Conservation (phyloP, 2,888 invertebrate genomes). For the Seira ritae region DNA sequence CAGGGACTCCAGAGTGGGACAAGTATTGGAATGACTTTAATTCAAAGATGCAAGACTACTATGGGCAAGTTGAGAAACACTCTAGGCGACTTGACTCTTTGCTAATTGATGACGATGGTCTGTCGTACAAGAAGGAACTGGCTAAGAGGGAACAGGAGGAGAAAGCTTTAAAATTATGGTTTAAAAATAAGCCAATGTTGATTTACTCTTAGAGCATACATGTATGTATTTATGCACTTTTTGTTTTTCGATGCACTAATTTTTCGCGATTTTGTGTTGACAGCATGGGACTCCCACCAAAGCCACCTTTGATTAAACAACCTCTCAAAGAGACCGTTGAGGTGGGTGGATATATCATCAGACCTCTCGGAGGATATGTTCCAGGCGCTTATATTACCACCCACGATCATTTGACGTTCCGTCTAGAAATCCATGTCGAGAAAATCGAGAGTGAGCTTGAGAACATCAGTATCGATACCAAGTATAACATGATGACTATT, state of each 20-base stretch:
- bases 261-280: too few relatives aligned
- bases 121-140: conserved; percentile 7
- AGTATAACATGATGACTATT: conserved; percentile 41
- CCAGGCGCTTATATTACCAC: conserved; percentile 15
- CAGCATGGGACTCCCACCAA: conserved; percentile 40
- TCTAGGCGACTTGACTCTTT: conserved; percentile 37
- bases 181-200: too few relatives aligned
- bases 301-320: conserved; percentile 36
- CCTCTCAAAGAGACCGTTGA: conserved; percentile 28
- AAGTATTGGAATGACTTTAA: conserved; percentile 43
- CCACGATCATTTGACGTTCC: conserved; percentile 32
- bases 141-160: conserved; percentile 29
- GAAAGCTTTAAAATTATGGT: conserved; percentile 32
- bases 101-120: conserved; percentile 37
- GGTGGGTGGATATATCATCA: conserved; percentile 39
- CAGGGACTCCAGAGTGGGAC: conserved; percentile 39
- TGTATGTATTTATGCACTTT: too few relatives aligned
- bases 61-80: conserved; percentile 26
- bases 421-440: conserved; percentile 32
- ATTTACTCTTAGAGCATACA: too few relatives aligned
- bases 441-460: conserved; percentile 29
- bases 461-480: conserved; percentile 28
- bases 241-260: too few relatives aligned
- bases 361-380: conserved; percentile 32
- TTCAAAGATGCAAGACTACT: conserved; percentile 33